Evolutionary conservation across 1,140 invertebrate genomes (phyloP).

Genomic region (Helicoverpa armigera): DNA sequence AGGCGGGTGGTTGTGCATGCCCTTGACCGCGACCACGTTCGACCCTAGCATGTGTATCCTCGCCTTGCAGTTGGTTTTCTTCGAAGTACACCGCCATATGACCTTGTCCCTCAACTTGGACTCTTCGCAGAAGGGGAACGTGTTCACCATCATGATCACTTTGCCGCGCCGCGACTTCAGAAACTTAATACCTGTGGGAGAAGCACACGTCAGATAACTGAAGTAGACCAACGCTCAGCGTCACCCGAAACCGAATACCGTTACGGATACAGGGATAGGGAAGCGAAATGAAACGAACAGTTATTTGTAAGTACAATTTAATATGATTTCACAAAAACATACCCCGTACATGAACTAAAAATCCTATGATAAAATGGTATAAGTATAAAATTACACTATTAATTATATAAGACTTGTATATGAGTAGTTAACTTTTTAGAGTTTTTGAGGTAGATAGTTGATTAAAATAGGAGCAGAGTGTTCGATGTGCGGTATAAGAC

Average conservation of each 20-base stretch:
- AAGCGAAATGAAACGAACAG: slow-evolving; percentile 76
- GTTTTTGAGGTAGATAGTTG: slow-evolving; percentile 79
- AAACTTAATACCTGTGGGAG: slow-evolving; percentile 84
- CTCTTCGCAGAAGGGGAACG: slow-evolving; percentile 86
- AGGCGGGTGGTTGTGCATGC: slow-evolving; percentile 84
- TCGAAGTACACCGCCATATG: slow-evolving; percentile 86
- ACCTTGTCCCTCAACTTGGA: slow-evolving; percentile 85
- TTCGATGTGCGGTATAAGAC: slow-evolving; percentile 52
- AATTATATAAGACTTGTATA: slow-evolving; percentile 73
- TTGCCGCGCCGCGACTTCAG: slow-evolving; percentile 85
- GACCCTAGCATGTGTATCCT: slow-evolving; percentile 83
- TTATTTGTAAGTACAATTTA: slow-evolving; percentile 86
- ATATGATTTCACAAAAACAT: slow-evolving; percentile 85
- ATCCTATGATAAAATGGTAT: slow-evolving; percentile 80
- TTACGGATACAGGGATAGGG: slow-evolving; percentile 14
- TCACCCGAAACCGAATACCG: slow-evolving; percentile 50
- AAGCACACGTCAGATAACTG: slow-evolving; percentile 68
- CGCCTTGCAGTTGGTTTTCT: slow-evolving; percentile 86
- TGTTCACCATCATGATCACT: slow-evolving; percentile 86
- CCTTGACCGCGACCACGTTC: slow-evolving; percentile 84
- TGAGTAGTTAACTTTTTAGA: slow-evolving; percentile 68
- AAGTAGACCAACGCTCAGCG: slow-evolving; percentile 26
- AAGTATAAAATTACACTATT: slow-evolving; percentile 84
- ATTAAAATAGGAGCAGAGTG: slow-evolving; percentile 62
- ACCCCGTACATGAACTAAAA: slow-evolving; percentile 84